Base-by-base conservation (phyloP, 2,888 invertebrate genomes). In the Endomychus coccineus region DNA sequence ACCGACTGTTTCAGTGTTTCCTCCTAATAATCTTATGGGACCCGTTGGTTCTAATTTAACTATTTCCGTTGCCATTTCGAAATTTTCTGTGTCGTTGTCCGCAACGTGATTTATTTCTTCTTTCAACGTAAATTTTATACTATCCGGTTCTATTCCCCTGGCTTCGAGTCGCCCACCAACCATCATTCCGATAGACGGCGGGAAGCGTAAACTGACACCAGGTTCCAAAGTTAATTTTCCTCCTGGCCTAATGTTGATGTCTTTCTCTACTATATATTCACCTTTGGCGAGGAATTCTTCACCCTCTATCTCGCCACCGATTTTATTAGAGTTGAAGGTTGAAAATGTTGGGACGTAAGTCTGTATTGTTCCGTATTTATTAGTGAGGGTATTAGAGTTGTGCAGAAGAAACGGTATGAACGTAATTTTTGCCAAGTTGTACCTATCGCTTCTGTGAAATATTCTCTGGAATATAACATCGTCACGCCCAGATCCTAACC, bases 121-220 rank as follows among this genome's bases (percentile, higher is more conserved):
- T 59, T 85, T 85, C 4, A 88, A 61, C 0, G 86, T 87, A 50
- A 88, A 78, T 28, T 78, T 71, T 31, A 89, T 88, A 54, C 85
- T 84, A 56, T 82, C 83, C 0, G 86, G 85, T 19, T 79, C 72
- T 40, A 79, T 75, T 1, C 89, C 89, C 51, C 81, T 74, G 0
- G 89, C 89, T 53, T 87, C 87, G 27, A 96, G 66, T 61, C 83
- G 81, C 0, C 96, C 96, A 24, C 94, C 94, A 2, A 97, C 83
- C 83, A 98, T 89, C 74, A 98, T 90, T 5, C 96, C 95, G 35
- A 97, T 83, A 14, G 90, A 80, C 1, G 94, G 87, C 35, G 90
- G 87, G 64, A 98, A 98, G 51, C 78, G 78, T 10, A 98, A 68
- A 0, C 80, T 87, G 0, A 94, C 90, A 0, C 95, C 95, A 0